Evolutionary conservation across 2,888 invertebrate species (phyloP).

Genomic region (Pilophorus perplexus): DNA sequence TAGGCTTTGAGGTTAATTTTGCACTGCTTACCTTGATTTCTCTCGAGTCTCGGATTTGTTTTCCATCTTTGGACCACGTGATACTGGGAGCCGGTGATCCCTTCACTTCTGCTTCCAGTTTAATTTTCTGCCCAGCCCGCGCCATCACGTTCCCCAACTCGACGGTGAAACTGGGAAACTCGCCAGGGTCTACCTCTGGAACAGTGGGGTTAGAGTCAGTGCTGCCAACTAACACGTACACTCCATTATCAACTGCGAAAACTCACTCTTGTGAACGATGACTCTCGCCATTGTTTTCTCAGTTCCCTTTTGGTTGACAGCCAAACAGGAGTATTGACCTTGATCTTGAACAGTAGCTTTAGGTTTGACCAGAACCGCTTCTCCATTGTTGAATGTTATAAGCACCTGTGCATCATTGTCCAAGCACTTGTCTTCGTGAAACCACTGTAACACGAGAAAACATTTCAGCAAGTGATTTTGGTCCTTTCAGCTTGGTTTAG

Average conservation of each 20-base stretch:
- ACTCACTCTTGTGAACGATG: constrained; percentile 57
- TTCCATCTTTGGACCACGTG: constrained; percentile 68
- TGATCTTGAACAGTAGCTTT: constrained; percentile 66
- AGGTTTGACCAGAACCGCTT: constrained; percentile 70
- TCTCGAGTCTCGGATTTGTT: constrained; percentile 57
- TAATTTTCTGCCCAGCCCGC: constrained; percentile 68
- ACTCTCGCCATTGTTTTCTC: constrained; percentile 61
- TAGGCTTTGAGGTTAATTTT: no score
- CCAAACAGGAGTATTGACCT: constrained; percentile 68
- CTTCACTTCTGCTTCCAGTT: constrained; percentile 66
- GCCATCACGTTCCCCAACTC: constrained; percentile 70
- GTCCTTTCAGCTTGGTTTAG: no score
- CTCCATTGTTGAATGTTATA: constrained; percentile 79
- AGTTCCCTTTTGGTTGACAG: constrained; percentile 65
- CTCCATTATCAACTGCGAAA: no score
- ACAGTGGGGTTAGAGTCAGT: constrained; percentile 18
- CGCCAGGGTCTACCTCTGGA: constrained; percentile 62
- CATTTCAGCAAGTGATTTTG: neutral
- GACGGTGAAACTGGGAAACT: constrained; percentile 61
- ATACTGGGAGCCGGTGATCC: constrained; percentile 65
- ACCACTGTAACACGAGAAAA: constrained; percentile 57
- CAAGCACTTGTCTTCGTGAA: constrained; percentile 66
- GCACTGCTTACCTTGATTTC: constrained; percentile 19
- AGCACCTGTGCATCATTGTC: constrained; percentile 70
- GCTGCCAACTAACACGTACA: no score